Conservation (phyloP, 1,140 invertebrate species). For the Aphaenogaster ashmeadi region DNA sequence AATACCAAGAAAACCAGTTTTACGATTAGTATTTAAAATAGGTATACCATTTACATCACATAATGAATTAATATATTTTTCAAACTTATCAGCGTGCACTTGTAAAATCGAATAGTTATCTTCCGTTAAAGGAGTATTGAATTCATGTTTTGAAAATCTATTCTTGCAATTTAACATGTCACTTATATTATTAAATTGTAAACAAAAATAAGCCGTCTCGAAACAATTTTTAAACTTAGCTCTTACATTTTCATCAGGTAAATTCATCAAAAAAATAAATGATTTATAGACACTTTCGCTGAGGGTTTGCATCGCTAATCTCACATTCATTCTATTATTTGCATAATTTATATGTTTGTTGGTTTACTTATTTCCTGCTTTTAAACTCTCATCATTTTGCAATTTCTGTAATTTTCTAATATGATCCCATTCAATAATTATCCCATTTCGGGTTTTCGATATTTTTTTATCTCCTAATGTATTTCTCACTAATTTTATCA, state of each 20-base stretch:
- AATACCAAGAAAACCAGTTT: background rate
- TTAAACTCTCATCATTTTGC: background rate
- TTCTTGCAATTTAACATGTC: background rate
- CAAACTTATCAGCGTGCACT: background rate
- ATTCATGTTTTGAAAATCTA: background rate
- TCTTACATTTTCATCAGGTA: background rate
- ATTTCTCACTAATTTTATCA: background rate
- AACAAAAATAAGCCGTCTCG: background rate
- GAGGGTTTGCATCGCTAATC: background rate
- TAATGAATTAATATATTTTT: background rate
- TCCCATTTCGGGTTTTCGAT: background rate
- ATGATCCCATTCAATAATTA: background rate
- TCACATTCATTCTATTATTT: background rate
- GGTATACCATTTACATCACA: background rate
- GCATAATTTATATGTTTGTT: background rate
- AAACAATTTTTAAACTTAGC: background rate
- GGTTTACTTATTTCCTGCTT: background rate
- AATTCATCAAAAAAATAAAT: background rate
- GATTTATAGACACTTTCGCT: background rate
- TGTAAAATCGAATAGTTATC: too few relatives aligned
- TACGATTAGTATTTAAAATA: background rate
- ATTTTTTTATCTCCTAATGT: background rate
- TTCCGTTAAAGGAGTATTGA: background rate
- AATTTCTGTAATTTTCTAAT: background rate
- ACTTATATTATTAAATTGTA: background rate